phyloP scores from a whole-genome alignment of 2,888 invertebrate species.

The Dryococelus australis region DNA sequence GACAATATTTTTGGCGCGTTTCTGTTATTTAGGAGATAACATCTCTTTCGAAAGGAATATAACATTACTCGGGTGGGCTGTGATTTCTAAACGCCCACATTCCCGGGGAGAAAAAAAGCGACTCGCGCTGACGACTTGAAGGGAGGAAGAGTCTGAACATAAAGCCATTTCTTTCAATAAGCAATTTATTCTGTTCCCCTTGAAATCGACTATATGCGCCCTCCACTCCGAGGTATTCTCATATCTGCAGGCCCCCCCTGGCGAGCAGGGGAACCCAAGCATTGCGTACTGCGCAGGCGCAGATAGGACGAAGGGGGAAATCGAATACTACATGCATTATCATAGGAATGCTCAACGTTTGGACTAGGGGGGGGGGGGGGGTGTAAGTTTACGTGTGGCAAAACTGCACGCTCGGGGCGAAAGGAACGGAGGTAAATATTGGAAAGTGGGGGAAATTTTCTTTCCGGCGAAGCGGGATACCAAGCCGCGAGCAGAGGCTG shows the following conservation, averaged over 20 bases:
- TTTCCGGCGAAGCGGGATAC: background rate
- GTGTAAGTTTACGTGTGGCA: background rate
- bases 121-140: background rate
- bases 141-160: background rate
- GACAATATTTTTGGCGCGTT: background rate
- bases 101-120: background rate
- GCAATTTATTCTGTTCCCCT: background rate
- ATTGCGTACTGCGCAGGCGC: background rate
- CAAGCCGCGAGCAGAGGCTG: background rate
- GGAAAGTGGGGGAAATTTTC: background rate
- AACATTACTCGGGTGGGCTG: background rate
- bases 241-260: background rate
- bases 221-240: background rate
- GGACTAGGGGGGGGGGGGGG: background rate
- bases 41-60: background rate
- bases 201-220: background rate
- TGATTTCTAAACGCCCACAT: background rate
- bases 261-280: background rate
- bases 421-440: constrained; percentile 10
- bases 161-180: background rate
- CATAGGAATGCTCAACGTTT: background rate
- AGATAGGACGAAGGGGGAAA: background rate
- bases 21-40: background rate
- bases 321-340: background rate
- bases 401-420: background rate